Evolutionary conservation across 2,888 invertebrate species (phyloP).

Genomic region (Drosophila ustulata): DNA sequence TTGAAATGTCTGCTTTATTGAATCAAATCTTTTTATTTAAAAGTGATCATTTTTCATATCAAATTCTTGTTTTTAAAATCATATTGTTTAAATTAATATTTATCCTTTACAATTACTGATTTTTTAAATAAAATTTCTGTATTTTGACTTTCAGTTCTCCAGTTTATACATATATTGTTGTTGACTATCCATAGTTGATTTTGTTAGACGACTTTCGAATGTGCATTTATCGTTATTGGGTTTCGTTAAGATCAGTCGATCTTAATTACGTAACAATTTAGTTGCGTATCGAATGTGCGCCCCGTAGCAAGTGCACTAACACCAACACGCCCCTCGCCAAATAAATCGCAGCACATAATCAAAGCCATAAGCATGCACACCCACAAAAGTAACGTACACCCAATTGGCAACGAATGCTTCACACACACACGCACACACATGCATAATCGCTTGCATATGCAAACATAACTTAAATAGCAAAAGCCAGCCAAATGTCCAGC

Average conservation of each 20-base stretch:
- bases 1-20: no score
- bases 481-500: slow-evolving; percentile 64
- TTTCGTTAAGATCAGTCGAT: neutral
- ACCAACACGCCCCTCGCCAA: slow-evolving; percentile 9
- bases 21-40: no score
- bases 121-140: neutral
- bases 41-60: no score
- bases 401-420: slow-evolving; percentile 30
- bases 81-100: neutral
- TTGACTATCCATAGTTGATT: neutral
- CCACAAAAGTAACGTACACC: slow-evolving; percentile 37
- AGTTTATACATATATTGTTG: no score
- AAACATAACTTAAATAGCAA: slow-evolving; percentile 36
- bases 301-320: neutral
- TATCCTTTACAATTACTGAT: neutral
- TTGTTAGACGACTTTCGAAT: neutral
- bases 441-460: neutral
- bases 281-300: slow-evolving; percentile 15
- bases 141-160: neutral
- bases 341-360: slow-evolving; percentile 37
- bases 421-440: slow-evolving; percentile 31
- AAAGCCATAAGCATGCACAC: slow-evolving; percentile 33
- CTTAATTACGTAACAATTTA: slow-evolving; percentile 7
- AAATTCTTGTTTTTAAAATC: no score
- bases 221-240: neutral